Percentiles rank a stretch among this genome's conserved stretches.
These are phyloP conservation scores for Ochropacha duplaris DNA, from an alignment of 2,888 invertebrate species.

Conservation along the genomic window DNA sequence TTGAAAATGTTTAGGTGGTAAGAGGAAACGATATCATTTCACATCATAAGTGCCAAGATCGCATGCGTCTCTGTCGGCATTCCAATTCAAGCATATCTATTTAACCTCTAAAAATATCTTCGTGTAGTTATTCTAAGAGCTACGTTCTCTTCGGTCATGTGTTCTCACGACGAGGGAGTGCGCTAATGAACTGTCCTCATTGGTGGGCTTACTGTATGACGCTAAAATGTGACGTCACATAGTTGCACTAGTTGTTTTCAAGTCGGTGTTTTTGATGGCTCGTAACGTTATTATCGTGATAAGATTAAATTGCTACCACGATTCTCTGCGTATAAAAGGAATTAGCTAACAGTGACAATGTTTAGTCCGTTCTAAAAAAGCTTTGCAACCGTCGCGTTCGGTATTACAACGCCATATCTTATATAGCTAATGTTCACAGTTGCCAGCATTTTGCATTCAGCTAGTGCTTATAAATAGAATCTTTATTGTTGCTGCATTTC, in stretches of 20 bases:
- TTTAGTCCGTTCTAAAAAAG: slow-evolving; percentile 37
- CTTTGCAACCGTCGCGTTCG: slow-evolving; percentile 21
- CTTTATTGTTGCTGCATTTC: slow-evolving; percentile 26
- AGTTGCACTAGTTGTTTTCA: slow-evolving; percentile 55
- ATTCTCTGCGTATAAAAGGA: slow-evolving; percentile 54
- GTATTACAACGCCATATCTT: slow-evolving; percentile 28
- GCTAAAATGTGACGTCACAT: slow-evolving; percentile 56
- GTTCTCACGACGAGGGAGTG: slow-evolving; percentile 66
- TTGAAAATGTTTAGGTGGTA: slow-evolving; percentile 21
- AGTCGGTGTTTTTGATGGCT: slow-evolving; percentile 49
- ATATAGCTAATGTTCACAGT: slow-evolving; percentile 17
- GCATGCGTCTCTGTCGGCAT: slow-evolving; percentile 29
- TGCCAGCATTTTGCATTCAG: slow-evolving; percentile 21
- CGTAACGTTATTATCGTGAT: slow-evolving; percentile 60
- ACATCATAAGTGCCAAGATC: slow-evolving; percentile 32
- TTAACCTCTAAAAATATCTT: slow-evolving; percentile 52
- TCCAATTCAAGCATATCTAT: slow-evolving; percentile 42
- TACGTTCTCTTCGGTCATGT: slow-evolving; percentile 17
- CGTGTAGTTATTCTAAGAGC: too few relatives aligned
- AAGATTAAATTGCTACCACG: slow-evolving; percentile 48
- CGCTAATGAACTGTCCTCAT: slow-evolving; percentile 45
- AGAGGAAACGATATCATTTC: slow-evolving; percentile 7
- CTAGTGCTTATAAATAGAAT: slow-evolving; percentile 47
- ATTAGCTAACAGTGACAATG: slow-evolving; percentile 29
- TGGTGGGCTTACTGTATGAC: slow-evolving; percentile 40